Conservation (phyloP, 2,113 vertebrate genomes). For the Gambusia affinis region DNA sequence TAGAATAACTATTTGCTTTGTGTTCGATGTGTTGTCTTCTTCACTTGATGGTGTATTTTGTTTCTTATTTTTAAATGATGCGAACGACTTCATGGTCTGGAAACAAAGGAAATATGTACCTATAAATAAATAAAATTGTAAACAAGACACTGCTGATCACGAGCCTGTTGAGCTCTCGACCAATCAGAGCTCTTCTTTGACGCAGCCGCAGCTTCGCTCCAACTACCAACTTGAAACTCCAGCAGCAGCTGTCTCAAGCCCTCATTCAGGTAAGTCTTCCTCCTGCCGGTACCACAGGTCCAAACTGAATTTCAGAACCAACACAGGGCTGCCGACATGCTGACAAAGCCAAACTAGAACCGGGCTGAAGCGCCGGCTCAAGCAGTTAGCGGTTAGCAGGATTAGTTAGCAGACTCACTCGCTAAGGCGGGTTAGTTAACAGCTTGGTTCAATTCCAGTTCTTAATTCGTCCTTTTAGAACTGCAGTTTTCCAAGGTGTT, state of each 20-base stretch:
- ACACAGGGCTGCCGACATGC: neutral
- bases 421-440: neutral
- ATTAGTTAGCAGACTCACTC: neutral
- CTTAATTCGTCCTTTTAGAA: neutral
- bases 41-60: too few relatives aligned
- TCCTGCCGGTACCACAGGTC: neutral
- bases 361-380: neutral
- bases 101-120: too few relatives aligned
- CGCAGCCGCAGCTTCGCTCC: neutral
- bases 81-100: too few relatives aligned
- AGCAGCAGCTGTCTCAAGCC: neutral
- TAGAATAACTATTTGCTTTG: too few relatives aligned
- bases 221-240: conserved; percentile 6
- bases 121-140: too few relatives aligned
- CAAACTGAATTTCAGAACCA: neutral
- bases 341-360: neutral
- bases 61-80: too few relatives aligned
- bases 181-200: conserved; percentile 57
- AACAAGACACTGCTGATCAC: conserved; percentile 20
- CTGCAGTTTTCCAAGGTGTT: neutral
- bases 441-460: neutral
- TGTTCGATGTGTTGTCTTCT: too few relatives aligned
- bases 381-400: neutral
- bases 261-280: conserved; percentile 25
- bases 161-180: neutral